Evolutionary conservation across 2,113 vertebrate genomes (phyloP).

Genomic region (Pseudolaguvia tuberculata): DNA sequence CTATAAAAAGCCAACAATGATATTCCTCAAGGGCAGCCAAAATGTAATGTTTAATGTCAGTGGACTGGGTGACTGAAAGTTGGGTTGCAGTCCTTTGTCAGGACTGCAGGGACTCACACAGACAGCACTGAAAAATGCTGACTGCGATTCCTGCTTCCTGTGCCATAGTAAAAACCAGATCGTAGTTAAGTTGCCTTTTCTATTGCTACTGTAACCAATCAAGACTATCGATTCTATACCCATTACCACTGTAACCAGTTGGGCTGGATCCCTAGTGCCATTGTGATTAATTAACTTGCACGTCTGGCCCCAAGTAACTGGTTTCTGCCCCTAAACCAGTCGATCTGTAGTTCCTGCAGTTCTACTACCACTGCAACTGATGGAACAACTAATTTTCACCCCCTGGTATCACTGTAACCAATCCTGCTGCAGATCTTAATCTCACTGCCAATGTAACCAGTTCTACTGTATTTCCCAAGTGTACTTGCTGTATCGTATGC

Average conservation of each 20-base stretch:
- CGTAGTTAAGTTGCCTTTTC: background rate
- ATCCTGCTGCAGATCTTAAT: background rate
- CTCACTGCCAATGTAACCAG: background rate
- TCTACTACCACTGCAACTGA: too few relatives aligned
- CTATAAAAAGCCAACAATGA: background rate
- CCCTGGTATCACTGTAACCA: background rate
- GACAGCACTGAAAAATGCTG: background rate
- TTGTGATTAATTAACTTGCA: too few relatives aligned
- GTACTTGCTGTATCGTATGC: background rate
- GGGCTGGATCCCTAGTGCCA: too few relatives aligned
- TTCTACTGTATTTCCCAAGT: background rate
- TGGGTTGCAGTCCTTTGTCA: background rate
- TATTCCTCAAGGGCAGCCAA: background rate
- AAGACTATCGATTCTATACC: too few relatives aligned
- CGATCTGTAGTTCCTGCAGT: too few relatives aligned
- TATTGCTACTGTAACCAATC: too few relatives aligned
- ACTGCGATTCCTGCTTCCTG: background rate
- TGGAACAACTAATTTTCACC: too few relatives aligned
- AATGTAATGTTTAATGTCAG: background rate
- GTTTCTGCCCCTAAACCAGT: too few relatives aligned
- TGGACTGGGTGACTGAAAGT: background rate
- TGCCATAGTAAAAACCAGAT: background rate
- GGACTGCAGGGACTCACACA: background rate
- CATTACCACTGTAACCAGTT: too few relatives aligned
- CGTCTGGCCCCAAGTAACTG: too few relatives aligned